A percentile compares a stretch with the other conserved stretches of the same genome.
These are phyloP conservation scores for Dermatemys mawii DNA, from an alignment of 2,113 vertebrate genomes.

Conservation along the genomic window DNA sequence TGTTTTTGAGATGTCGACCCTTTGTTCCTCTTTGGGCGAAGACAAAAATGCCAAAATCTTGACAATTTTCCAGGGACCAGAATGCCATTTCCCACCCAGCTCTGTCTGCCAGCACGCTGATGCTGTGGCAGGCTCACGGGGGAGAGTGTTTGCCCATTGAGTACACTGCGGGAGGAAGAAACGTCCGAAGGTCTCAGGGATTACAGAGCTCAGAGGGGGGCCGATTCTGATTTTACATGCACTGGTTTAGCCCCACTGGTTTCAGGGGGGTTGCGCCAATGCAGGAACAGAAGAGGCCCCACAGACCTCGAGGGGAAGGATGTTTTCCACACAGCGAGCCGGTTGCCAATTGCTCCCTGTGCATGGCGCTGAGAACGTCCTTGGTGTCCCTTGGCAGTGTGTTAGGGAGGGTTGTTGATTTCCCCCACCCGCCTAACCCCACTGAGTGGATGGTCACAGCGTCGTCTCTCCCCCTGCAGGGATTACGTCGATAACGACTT, in stretches of 20 bases:
- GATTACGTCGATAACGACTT: constrained; percentile 88
- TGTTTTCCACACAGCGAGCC: not conserved
- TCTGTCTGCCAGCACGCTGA: not conserved
- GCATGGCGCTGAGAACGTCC: not conserved
- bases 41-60: not conserved
- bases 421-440: not conserved
- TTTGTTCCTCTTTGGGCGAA: not conserved
- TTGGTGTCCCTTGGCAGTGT: not conserved
- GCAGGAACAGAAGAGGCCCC: not conserved
- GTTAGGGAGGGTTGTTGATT: not conserved
- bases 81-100: not conserved
- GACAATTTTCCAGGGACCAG: not conserved
- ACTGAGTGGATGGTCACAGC: not conserved
- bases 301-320: not conserved
- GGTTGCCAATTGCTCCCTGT: not conserved
- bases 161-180: not conserved
- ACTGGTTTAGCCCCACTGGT: not conserved
- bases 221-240: rapidly evolving
- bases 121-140: too few species aligned
- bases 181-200: not conserved
- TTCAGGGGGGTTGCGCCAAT: rapidly evolving
- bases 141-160: rapidly evolving
- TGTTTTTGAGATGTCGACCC: not conserved
- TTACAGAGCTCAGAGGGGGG: not conserved
- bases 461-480: constrained; percentile 66